Conservation (phyloP, 1,140 invertebrate genomes). For the Myzus persicae region DNA sequence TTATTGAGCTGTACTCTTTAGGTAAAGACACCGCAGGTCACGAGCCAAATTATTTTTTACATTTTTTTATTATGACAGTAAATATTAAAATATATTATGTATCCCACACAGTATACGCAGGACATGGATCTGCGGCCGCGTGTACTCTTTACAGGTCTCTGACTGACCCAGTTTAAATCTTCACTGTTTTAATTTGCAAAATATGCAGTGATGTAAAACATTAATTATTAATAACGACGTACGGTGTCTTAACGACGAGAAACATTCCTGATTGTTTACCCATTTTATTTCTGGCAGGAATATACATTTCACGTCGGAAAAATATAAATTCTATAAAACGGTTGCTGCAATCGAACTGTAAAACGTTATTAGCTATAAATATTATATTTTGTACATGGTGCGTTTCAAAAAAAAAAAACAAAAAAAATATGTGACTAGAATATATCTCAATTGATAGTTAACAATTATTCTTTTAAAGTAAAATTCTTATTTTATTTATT, state of each 20-base stretch:
- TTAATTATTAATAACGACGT: neutral
- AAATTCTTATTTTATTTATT: neutral
- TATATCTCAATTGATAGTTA: constrained; percentile 5
- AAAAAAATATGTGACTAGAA: too few relatives aligned
- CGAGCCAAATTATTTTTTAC: neutral
- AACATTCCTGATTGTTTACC: neutral
- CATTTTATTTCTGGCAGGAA: neutral
- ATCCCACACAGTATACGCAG: neutral
- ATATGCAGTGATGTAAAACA: neutral
- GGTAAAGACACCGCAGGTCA: neutral
- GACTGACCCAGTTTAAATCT: neutral
- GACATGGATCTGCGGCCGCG: too few relatives aligned
- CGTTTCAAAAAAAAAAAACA: neutral
- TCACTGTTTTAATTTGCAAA: neutral
- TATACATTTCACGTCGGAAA: neutral
- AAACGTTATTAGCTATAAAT: neutral
- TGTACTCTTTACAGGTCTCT: neutral
- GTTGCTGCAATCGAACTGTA: neutral
- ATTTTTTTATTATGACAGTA: neutral
- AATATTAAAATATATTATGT: neutral
- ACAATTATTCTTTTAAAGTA: neutral
- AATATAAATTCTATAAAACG: neutral
- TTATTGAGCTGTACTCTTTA: neutral
- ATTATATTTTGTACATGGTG: neutral
- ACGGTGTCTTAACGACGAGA: neutral